Percentiles rank a stretch among this genome's conserved stretches.
phyloP scores from a whole-genome alignment of 2,888 invertebrate species.

The Caenorhabditis panamensis region DNA sequence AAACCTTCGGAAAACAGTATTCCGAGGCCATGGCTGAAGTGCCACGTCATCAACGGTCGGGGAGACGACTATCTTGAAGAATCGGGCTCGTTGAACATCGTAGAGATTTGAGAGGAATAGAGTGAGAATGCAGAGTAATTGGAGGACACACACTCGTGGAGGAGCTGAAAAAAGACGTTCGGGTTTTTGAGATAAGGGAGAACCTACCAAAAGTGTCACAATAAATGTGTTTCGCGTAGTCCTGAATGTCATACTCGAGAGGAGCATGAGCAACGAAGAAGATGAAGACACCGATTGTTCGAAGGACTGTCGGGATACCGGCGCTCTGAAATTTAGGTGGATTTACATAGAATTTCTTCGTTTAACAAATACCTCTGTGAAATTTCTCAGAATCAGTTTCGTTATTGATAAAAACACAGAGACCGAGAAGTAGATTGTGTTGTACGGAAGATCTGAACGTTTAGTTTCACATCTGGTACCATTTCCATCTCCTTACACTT shows the following conservation, averaged over 20 bases:
- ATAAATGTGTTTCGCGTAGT: slow-evolving; percentile 36
- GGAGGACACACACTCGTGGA: slow-evolving; percentile 31
- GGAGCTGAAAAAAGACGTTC: slow-evolving; percentile 36
- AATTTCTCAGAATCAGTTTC: slow-evolving; percentile 38
- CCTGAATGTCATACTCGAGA: slow-evolving; percentile 31
- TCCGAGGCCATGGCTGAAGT: slow-evolving; percentile 19
- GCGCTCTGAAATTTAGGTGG: slow-evolving; percentile 5
- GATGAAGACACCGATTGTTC: slow-evolving; percentile 30
- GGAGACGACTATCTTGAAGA: slow-evolving; percentile 28
- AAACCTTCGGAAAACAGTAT: slow-evolving; percentile 28
- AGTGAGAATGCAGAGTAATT: slow-evolving; percentile 32
- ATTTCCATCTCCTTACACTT: slow-evolving; percentile 12
- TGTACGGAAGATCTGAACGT: slow-evolving; percentile 49
- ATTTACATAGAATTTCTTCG: not conserved
- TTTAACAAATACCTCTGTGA: slow-evolving; percentile 30
- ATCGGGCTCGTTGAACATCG: slow-evolving; percentile 26
- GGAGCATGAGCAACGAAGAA: slow-evolving; percentile 22
- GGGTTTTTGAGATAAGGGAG: not conserved
- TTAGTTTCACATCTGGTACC: too few relatives aligned
- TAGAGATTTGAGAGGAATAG: slow-evolving; percentile 36
- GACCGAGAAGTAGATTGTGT: slow-evolving; percentile 34
- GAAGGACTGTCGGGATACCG: slow-evolving; percentile 20
- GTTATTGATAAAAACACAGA: slow-evolving; percentile 13
- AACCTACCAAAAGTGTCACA: slow-evolving; percentile 52
- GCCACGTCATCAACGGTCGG: slow-evolving; percentile 28